Percentiles rank a stretch among this genome's conserved stretches.
phyloP scores from a whole-genome alignment of 2,113 vertebrate genomes.

The Trogon melanurus region DNA sequence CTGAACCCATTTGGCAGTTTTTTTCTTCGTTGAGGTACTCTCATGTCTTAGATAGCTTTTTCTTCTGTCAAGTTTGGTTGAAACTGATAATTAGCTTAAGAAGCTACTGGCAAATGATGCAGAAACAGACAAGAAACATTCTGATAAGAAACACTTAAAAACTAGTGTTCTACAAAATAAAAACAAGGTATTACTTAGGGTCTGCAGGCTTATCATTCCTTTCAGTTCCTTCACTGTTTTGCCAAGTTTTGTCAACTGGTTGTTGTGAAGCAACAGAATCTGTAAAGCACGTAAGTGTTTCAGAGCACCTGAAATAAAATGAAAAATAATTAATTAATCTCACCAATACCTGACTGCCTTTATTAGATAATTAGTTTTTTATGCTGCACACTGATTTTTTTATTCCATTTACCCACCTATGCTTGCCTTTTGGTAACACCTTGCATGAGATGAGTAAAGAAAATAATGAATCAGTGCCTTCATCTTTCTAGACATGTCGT shows the following conservation, averaged over 20 bases:
- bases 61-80: not conserved
- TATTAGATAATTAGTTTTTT: not conserved
- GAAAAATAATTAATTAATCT: not conserved
- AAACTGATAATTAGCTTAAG: not conserved
- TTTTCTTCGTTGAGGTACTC: not conserved
- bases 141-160: not conserved
- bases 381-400: not conserved
- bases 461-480: not conserved
- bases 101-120: not conserved
- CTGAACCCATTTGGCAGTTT: not conserved
- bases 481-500: not conserved
- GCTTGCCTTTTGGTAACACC: not conserved
- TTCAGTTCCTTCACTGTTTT: conserved; percentile 78
- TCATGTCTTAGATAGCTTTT: not conserved
- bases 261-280: conserved; percentile 79
- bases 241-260: conserved; percentile 72
- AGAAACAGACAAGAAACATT: not conserved
- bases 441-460: not conserved
- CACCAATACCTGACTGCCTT: not conserved
- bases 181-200: conserved; percentile 72
- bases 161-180: not conserved
- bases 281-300: conserved; percentile 67
- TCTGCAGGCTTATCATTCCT: conserved; percentile 75
- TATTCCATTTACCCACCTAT: not conserved
- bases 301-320: conserved; percentile 70